phyloP scores from a whole-genome alignment of 2,888 invertebrate genomes.

The Oligia latruncula region DNA sequence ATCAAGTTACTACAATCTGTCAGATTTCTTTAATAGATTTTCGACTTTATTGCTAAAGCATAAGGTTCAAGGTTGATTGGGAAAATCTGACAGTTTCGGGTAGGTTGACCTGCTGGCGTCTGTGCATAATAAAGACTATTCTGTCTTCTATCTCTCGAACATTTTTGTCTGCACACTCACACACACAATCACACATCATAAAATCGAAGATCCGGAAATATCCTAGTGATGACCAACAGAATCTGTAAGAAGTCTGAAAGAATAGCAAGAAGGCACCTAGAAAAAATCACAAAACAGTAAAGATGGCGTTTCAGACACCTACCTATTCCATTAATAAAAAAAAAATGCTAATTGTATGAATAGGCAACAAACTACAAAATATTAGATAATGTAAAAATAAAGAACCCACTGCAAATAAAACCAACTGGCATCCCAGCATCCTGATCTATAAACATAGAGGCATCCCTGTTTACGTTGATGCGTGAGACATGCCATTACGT shows the following conservation, averaged over 20 bases:
- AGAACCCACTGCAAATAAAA: constrained; percentile 33
- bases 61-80: no score
- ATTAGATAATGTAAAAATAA: constrained; percentile 2
- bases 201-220: neutral
- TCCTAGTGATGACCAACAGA: no score
- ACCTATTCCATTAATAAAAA: no score
- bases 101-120: no score
- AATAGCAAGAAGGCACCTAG: neutral
- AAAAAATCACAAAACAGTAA: neutral
- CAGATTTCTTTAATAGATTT: no score
- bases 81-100: no score
- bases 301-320: neutral
- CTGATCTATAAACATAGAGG: constrained; percentile 61
- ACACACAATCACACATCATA: neutral
- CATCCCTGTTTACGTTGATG: constrained; percentile 52
- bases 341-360: neutral
- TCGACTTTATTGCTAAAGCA: no score
- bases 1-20: no score
- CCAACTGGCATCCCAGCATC: constrained; percentile 37
- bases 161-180: no score
- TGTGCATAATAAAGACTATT: no score
- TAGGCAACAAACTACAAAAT: neutral
- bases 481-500: constrained; percentile 63
- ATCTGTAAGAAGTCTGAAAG: no score
- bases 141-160: no score